phyloP scores from a whole-genome alignment of 2,888 invertebrate genomes.

The Oasisia sp. region DNA sequence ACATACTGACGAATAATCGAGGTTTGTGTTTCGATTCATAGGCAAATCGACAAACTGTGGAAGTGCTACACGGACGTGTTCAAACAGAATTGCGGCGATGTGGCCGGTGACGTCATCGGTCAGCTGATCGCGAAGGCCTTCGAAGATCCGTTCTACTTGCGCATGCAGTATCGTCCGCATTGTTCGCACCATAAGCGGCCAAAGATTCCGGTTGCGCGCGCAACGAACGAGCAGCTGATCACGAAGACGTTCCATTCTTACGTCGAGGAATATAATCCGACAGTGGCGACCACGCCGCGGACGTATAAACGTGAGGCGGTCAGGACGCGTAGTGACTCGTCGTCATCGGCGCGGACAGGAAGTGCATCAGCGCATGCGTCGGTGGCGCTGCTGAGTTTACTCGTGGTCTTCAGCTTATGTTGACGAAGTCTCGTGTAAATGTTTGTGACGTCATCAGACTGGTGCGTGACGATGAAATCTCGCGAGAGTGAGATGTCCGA shows the following conservation, averaged over 20 bases:
- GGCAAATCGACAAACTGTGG: slow-evolving; percentile 28
- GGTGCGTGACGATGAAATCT: too few species aligned
- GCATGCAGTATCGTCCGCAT: slow-evolving; percentile 34
- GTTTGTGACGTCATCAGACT: not conserved
- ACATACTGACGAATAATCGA: not conserved
- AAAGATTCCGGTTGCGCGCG: not conserved
- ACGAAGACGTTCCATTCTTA: not conserved
- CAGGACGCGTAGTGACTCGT: not conserved
- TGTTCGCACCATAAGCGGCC: slow-evolving; percentile 31
- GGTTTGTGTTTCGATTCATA: not conserved
- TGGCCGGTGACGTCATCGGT: slow-evolving; percentile 23
- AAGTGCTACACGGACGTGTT: slow-evolving; percentile 30
- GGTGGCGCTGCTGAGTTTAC: not conserved
- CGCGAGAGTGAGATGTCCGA: not conserved
- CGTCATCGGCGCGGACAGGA: not conserved
- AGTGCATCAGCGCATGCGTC: not conserved
- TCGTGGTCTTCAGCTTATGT: not conserved
- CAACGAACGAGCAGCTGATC: slow-evolving; percentile 11
- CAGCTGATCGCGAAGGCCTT: slow-evolving; percentile 29
- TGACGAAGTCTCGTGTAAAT: not conserved
- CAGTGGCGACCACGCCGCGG: not conserved
- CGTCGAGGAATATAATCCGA: not conserved
- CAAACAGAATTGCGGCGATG: slow-evolving; percentile 25
- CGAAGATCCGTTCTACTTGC: slow-evolving; percentile 33
- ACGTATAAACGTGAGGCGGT: slow-evolving; percentile 9